These are phyloP conservation scores for Crax fasciolata DNA, from an alignment of 2,797 vertebrate species.

Conservation along the genomic window DNA sequence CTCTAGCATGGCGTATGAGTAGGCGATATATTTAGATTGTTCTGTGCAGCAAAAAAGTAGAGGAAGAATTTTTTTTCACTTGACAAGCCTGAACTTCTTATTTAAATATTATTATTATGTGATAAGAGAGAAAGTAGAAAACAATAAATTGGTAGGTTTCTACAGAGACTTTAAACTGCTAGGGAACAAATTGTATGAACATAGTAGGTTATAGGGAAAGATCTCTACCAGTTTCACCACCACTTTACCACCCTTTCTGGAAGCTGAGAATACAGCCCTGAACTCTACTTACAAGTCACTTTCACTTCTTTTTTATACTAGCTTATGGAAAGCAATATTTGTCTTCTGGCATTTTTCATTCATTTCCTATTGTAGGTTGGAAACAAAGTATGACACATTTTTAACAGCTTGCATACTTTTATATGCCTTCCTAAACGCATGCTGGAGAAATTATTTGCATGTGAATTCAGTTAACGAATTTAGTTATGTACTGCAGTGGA, in stretches of 20 bases:
- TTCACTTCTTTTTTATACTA: neutral
- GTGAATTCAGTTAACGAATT: neutral
- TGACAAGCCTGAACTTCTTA: neutral
- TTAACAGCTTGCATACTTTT: fast-evolving
- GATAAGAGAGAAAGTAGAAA: neutral
- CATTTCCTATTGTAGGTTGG: neutral
- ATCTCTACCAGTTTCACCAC: neutral
- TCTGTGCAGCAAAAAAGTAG: neutral
- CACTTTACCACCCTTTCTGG: neutral
- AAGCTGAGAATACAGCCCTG: neutral
- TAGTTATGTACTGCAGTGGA: neutral
- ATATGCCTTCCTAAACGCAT: fast-evolving
- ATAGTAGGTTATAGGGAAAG: neutral
- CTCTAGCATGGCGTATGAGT: neutral
- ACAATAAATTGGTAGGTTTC: neutral
- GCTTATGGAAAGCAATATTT: neutral
- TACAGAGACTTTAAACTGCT: neutral
- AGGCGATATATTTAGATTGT: neutral
- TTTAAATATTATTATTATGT: neutral
- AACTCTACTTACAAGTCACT: neutral
- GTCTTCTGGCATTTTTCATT: neutral
- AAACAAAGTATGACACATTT: neutral
- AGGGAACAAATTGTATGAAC: neutral
- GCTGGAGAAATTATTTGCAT: neutral
- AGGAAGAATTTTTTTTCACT: neutral